Evolutionary conservation across 2,888 invertebrate genomes (phyloP).

Genomic region (Lithophane leautieri): DNA sequence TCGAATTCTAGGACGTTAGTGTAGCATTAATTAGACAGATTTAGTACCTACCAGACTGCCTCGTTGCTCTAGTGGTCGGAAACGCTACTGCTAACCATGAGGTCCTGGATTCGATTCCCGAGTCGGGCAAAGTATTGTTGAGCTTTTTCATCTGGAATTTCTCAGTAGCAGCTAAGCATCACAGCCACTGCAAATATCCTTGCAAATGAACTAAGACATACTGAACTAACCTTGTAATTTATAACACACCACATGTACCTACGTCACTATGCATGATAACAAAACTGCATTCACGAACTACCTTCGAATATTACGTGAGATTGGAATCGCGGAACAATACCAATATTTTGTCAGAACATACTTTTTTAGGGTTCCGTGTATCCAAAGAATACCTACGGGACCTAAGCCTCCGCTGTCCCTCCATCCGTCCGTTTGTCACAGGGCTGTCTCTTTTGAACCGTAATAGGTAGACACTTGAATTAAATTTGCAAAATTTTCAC

Average conservation of each 20-base stretch:
- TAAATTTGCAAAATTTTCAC: no score
- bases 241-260: neutral
- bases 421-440: neutral
- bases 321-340: conserved; percentile 58
- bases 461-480: neutral
- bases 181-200: neutral
- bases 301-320: conserved; percentile 66
- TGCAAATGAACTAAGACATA: neutral
- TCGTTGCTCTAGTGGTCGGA: no score
- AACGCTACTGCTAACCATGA: no score
- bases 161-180: neutral
- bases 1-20: neutral
- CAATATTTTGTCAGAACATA: conserved; percentile 45
- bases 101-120: no score
- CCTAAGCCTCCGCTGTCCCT: neutral
- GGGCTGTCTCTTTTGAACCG: neutral
- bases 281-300: conserved; percentile 37
- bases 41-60: neutral
- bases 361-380: conserved; percentile 12
- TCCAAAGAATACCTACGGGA: neutral
- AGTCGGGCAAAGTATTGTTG: no score
- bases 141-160: no score
- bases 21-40: neutral
- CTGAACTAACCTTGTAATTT: neutral
- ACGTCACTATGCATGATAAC: conserved; percentile 31